Conservation (phyloP, 2,113 vertebrate species). For the Lathamus discolor region DNA sequence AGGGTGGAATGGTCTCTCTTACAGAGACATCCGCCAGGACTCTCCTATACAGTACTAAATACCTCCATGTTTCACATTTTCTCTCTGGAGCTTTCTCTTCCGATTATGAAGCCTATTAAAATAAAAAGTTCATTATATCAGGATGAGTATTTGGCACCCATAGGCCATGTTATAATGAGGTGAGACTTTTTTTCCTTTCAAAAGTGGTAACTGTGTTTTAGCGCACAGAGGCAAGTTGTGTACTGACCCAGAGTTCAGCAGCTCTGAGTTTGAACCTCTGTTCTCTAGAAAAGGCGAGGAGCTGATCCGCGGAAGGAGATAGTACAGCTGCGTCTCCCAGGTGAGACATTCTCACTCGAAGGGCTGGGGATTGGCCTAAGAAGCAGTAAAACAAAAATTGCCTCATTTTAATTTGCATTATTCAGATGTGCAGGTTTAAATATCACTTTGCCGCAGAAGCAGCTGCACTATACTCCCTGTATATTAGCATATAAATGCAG, state of each 20-base stretch:
- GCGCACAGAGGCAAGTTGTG: neutral
- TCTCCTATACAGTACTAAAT: neutral
- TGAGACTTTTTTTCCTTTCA: conserved; percentile 29
- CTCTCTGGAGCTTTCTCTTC: conserved; percentile 36
- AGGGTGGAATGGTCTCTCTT: neutral
- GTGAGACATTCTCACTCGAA: neutral
- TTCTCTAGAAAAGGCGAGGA: neutral
- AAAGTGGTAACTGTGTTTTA: neutral
- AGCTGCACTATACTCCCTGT: neutral
- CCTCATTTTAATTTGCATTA: conserved; percentile 4
- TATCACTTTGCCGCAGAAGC: neutral
- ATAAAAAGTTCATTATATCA: conserved; percentile 54
- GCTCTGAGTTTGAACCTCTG: neutral
- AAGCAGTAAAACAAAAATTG: neutral
- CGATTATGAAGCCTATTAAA: conserved; percentile 55
- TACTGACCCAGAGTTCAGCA: conserved; percentile 41
- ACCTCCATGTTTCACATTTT: neutral
- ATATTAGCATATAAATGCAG: neutral
- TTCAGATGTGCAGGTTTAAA: neutral
- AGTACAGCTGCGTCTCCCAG: neutral
- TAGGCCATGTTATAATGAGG: conserved; percentile 71
- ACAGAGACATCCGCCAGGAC: neutral
- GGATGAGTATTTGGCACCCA: conserved; percentile 55
- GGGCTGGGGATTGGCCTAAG: neutral
- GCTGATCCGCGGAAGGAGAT: neutral